These are phyloP conservation scores for Orcinus orca DNA, from an alignment of 2,113 vertebrate species.

Conservation along the genomic window DNA sequence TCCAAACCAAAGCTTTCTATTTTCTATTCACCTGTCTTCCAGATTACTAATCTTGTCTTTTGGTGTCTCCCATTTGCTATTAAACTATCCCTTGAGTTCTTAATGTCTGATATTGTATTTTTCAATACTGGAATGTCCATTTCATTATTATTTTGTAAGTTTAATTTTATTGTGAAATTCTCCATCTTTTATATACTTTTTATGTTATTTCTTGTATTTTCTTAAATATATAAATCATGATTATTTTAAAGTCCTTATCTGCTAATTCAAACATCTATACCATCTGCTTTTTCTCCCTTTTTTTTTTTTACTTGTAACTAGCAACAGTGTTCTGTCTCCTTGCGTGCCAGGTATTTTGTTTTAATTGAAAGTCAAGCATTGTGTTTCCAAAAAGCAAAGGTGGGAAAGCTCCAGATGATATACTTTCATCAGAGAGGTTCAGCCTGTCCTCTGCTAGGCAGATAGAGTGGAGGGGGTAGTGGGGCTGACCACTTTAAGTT, in stretches of 20 bases:
- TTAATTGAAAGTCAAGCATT: not conserved
- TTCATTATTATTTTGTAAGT: not conserved
- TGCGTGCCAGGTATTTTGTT: not conserved
- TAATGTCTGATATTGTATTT: not conserved
- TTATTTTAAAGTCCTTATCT: not conserved
- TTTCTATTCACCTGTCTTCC: not conserved
- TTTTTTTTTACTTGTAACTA: not conserved
- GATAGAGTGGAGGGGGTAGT: not conserved
- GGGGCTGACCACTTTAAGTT: not conserved
- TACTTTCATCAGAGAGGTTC: not conserved
- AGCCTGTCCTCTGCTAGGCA: not conserved
- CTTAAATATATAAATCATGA: not conserved
- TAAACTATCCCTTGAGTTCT: not conserved
- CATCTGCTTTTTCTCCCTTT: not conserved
- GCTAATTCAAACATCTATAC: not conserved
- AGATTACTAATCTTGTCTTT: not conserved
- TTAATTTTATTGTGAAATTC: not conserved
- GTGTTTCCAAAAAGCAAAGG: not conserved
- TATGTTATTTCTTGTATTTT: not conserved
- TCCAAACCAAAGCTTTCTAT: not conserved
- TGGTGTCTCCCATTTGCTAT: not conserved
- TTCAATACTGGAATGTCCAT: not conserved
- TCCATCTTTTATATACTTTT: not conserved
- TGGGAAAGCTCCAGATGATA: not conserved
- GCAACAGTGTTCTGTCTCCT: not conserved